A percentile compares a stretch with the other conserved stretches of the same genome.
These are phyloP conservation scores for Chaetogeoica ovagalla DNA, from an alignment of 2,888 invertebrate genomes.

Conservation along the genomic window DNA sequence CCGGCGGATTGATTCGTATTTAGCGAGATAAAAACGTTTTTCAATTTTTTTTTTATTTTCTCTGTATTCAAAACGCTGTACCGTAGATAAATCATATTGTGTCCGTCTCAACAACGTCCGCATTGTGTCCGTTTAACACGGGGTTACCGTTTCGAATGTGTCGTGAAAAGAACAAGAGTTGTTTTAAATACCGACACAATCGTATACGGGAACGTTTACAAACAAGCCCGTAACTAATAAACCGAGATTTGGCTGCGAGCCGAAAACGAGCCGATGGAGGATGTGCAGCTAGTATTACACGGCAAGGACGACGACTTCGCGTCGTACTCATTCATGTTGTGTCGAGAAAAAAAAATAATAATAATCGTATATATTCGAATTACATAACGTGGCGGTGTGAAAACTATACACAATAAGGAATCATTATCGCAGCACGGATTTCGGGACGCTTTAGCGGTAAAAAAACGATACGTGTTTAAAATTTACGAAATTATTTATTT, in stretches of 20 bases:
- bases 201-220: neutral
- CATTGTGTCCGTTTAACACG: neutral
- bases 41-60: no score
- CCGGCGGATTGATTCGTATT: no score
- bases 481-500: no score
- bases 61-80: no score
- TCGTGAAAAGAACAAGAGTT: neutral
- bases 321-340: no score
- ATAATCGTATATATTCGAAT: no score
- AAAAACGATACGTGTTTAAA: no score
- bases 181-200: neutral
- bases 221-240: neutral
- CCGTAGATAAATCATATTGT: neutral
- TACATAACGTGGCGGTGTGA: no score
- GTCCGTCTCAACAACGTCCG: constrained; percentile 5
- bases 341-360: no score
- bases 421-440: no score
- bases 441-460: no score
- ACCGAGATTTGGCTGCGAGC: neutral
- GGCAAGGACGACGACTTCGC: neutral
- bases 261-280: neutral
- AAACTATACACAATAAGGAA: no score
- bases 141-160: neutral
- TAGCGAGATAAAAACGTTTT: constrained; percentile 9
- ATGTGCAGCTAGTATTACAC: neutral